Evolutionary conservation across 2,797 vertebrate species (phyloP).

Genomic region (Ceryle rudis): DNA sequence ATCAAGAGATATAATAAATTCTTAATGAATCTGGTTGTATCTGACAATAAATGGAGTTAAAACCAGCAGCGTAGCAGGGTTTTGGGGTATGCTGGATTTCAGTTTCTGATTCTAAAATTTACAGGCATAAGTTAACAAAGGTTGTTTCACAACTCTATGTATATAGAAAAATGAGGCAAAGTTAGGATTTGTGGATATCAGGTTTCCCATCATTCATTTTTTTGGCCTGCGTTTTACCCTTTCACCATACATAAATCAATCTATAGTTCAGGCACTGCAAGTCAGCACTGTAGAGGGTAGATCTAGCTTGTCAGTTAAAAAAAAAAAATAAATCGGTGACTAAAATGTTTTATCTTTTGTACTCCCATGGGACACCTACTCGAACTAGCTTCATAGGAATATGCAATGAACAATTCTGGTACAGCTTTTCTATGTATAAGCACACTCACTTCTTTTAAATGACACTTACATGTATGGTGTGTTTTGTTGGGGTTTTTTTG

Average conservation of each 20-base stretch:
- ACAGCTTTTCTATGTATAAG: not conserved
- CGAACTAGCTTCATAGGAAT: not conserved
- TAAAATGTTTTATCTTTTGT: slow-evolving; percentile 5
- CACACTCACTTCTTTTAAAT: not conserved
- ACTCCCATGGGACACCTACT: not conserved
- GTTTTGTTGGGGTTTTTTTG: not conserved
- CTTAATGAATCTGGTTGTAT: not conserved
- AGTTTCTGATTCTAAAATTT: not conserved
- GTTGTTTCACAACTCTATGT: not conserved
- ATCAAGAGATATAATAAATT: not conserved
- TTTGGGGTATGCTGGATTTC: not conserved
- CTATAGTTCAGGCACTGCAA: not conserved
- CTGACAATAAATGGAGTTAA: not conserved
- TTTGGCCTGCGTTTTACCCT: not conserved
- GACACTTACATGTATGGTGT: not conserved
- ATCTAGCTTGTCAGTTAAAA: not conserved
- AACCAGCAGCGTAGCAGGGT: rapidly evolving
- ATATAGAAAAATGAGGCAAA: not conserved
- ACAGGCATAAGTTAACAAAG: not conserved
- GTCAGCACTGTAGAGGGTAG: not conserved
- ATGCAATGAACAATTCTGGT: not conserved
- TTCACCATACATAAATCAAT: not conserved
- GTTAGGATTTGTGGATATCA: not conserved
- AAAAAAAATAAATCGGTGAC: not conserved
- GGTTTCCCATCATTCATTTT: not conserved